Base-by-base conservation (phyloP, 2,797 vertebrate genomes). In the Myotis pilosus region DNA sequence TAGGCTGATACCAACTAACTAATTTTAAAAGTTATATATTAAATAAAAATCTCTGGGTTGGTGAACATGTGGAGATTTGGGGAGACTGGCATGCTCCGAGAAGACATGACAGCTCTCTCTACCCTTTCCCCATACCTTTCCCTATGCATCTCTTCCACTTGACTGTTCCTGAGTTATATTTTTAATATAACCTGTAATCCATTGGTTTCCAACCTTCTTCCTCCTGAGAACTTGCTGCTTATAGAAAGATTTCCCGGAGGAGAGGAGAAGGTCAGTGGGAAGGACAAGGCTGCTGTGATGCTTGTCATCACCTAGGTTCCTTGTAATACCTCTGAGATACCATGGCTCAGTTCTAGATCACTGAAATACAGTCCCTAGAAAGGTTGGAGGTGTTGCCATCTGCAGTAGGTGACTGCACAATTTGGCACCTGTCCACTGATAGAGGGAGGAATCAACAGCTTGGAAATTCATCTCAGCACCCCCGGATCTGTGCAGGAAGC, bases 361-460 rank as follows among this genome's bases (percentile, higher is more conserved):
- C 57, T 13, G 25, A 11, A 60, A 28, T 60, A 57, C 1, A 60
- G 95, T 62, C 92, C 44, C 91, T 94, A 89, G 97, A 94, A 97
- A 96, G 97, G 96, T 93, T 76, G 96, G 94, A 96, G 78, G 91
- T 49, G 86, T 92, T 30, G 84, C 96, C 91, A 92, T 82, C 91
- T 92, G 93, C 97, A 94, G 93, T 95, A 72, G 28, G 95, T 76
- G 97, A 96, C 96, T 93, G 95, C 92, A 96, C 95, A 92, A 91
- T 64, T 96, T 81, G 95, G 93, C 95, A 89, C 87, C 93, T 66
- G 91, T 95, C 87, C 97, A 60, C 57, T 28, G 25, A 60, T 28
- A 28, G 25, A 60, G 25, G 11, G 5, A 60, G 57, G 11, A 60
- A 28, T 28, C 23, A 28, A 60, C 25, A 60, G 2, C 57, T 60